Evolutionary conservation across 2,888 invertebrate genomes (phyloP).

Genomic region (Lithophane semibrunnea): DNA sequence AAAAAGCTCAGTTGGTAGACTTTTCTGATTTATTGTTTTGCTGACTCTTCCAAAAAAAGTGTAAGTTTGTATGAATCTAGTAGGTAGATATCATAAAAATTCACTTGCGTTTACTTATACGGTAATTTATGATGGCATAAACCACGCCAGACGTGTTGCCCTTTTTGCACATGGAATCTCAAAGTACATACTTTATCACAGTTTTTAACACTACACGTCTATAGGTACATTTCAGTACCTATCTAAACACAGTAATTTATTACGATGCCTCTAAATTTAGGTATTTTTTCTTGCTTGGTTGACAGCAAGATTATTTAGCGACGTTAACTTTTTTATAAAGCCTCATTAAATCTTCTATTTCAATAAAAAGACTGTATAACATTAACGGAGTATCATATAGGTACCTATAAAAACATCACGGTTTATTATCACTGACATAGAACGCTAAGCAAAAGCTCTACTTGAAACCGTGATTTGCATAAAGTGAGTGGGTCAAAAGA

Average conservation of each 20-base stretch:
- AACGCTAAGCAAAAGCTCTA: background rate
- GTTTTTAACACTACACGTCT: slow-evolving; percentile 10
- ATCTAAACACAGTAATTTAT: slow-evolving; percentile 13
- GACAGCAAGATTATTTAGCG: background rate
- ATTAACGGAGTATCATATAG: background rate
- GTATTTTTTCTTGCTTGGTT: background rate
- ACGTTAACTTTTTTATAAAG: slow-evolving; percentile 20
- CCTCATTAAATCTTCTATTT: background rate
- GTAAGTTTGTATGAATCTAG: slow-evolving; percentile 9
- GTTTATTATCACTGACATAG: slow-evolving; percentile 3
- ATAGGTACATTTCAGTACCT: background rate
- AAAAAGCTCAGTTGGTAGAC: background rate
- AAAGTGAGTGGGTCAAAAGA: slow-evolving; percentile 25
- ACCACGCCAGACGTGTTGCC: slow-evolving; percentile 4
- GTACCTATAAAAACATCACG: background rate
- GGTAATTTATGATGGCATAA: slow-evolving; percentile 17
- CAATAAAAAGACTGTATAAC: background rate
- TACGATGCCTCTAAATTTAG: background rate
- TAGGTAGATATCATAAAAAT: background rate
- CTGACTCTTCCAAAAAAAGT: slow-evolving; percentile 20
- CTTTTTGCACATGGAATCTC: slow-evolving; percentile 21
- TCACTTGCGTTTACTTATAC: background rate
- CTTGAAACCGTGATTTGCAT: slow-evolving; percentile 27
- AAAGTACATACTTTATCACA: slow-evolving; percentile 25
- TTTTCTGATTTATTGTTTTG: background rate